These are phyloP conservation scores for Gallinago stenura DNA, from an alignment of 2,797 vertebrate genomes.

Conservation along the genomic window DNA sequence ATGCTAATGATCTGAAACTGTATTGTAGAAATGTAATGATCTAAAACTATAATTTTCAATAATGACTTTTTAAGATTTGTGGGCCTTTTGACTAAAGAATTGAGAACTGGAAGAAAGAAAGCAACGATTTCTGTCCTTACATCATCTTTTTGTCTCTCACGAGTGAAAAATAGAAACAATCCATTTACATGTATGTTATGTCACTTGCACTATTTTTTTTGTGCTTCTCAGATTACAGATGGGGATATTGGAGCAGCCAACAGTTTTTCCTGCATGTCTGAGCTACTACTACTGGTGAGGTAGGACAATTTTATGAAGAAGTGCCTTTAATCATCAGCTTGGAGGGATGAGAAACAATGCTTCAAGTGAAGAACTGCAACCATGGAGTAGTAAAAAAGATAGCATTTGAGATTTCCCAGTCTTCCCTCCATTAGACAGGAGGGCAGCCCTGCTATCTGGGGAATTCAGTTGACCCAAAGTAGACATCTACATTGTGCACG, in stretches of 20 bases:
- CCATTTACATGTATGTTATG: not conserved
- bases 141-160: not conserved
- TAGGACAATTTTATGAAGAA: not conserved
- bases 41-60: not conserved
- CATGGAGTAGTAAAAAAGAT: not conserved
- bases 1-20: not conserved
- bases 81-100: not conserved
- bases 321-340: not conserved
- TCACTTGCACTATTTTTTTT: not conserved
- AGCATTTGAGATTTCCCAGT: not conserved
- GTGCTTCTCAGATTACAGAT: not conserved
- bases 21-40: not conserved
- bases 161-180: not conserved
- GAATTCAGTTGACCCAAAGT: not conserved
- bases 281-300: not conserved
- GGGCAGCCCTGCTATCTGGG: not conserved
- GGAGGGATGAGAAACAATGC: not conserved
- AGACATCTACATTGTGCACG: not conserved
- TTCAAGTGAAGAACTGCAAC: not conserved
- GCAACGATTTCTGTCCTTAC: not conserved
- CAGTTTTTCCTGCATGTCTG: not conserved
- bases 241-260: fast-evolving
- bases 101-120: not conserved
- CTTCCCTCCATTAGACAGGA: not conserved
- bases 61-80: not conserved